Percentiles rank a stretch among this genome's conserved stretches.
These are phyloP conservation scores for Uria aalge DNA, from an alignment of 2,113 vertebrate species.

Conservation along the genomic window DNA sequence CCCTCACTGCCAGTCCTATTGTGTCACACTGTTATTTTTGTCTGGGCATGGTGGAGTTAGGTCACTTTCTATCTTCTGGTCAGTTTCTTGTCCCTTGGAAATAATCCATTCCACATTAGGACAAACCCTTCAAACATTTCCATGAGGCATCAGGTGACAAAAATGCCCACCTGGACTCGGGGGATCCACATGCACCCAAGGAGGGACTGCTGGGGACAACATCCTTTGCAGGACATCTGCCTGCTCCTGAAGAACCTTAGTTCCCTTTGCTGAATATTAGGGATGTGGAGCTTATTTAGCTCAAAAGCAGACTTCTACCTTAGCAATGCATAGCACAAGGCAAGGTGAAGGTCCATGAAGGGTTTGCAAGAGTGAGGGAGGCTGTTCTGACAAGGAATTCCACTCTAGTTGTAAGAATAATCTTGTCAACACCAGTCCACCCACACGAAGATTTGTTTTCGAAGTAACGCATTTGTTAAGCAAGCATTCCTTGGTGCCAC, in stretches of 20 bases:
- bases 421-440: neutral
- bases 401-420: neutral
- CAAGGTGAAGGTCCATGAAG: neutral
- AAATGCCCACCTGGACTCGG: neutral
- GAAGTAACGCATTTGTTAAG: neutral
- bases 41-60: fast-evolving
- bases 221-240: neutral
- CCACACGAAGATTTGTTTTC: neutral
- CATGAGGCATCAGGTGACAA: neutral
- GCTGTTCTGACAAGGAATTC: neutral
- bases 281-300: neutral
- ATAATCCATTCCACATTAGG: neutral
- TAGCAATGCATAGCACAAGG: neutral
- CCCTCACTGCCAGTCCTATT: neutral
- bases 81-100: neutral
- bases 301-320: neutral
- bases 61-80: neutral
- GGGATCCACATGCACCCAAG: neutral
- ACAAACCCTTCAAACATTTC: neutral
- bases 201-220: neutral
- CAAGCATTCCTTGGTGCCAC: neutral
- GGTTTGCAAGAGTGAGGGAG: fast-evolving
- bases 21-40: neutral
- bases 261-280: neutral
- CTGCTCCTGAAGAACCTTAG: neutral